These are phyloP conservation scores for Mimachlamys varia DNA, from an alignment of 2,888 invertebrate genomes.

Conservation along the genomic window DNA sequence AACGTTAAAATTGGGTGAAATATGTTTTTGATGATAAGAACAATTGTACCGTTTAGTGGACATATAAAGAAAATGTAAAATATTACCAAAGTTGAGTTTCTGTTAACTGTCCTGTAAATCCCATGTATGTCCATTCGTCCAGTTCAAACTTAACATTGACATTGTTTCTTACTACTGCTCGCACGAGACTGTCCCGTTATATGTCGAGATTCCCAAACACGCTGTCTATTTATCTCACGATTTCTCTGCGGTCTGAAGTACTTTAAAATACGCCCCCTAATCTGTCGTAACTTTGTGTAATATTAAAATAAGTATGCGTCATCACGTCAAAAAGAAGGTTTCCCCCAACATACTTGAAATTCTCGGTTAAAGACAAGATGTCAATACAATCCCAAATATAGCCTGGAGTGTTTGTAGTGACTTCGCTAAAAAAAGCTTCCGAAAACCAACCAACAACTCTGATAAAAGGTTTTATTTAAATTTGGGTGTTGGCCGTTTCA, in stretches of 20 bases:
- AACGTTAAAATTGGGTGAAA: too few relatives aligned
- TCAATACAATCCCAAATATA: conserved; percentile 15
- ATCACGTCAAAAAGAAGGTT: conserved; percentile 1
- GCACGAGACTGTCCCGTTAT: neutral
- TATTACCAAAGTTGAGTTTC: neutral
- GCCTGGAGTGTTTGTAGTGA: conserved; percentile 20
- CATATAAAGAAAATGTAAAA: too few relatives aligned
- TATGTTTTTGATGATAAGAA: too few relatives aligned
- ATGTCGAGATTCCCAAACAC: neutral
- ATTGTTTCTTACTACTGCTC: neutral
- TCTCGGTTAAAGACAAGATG: conserved; percentile 32
- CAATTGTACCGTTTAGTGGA: too few relatives aligned
- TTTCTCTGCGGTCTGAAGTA: neutral
- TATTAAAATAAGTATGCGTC: conserved; percentile 28
- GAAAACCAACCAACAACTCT: neutral
- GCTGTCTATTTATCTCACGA: neutral
- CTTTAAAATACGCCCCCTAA: conserved; percentile 20
- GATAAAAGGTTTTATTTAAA: conserved; percentile 17
- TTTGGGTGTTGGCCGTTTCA: conserved; percentile 20
- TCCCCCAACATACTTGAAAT: conserved; percentile 25
- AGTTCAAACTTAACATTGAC: neutral
- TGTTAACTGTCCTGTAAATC: neutral
- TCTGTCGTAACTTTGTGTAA: neutral
- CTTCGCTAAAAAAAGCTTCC: conserved; percentile 20
- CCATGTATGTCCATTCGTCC: neutral